Evolutionary conservation across 1,140 invertebrate species (phyloP), one percentile per base, ranked within the genome.

Genomic region (Platorchestia sp.): DNA sequence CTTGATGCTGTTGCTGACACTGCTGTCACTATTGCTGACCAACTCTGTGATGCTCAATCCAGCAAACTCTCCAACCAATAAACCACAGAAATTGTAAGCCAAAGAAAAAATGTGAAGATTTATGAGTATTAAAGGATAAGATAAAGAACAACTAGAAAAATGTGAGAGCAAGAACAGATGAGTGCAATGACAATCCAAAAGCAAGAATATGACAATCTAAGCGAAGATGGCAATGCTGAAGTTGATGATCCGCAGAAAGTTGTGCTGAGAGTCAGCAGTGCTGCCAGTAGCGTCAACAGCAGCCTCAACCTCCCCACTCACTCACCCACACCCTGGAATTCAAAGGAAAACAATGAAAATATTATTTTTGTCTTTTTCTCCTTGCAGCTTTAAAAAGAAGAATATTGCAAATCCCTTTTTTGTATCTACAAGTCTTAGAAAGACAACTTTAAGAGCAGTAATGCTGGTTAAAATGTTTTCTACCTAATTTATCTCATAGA

Each of bases 231-330:
- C 43, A 93, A 47, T 44, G 40, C 43, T 47, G 43, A 93, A 47
- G 91, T 44, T 93, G 45, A 47, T 45, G 43, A 44, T 47, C 43
- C 45, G 91, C 91, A 40, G 91, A 93, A 44, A 45, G 91, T 93
- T 45, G 43, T 44, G 45, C 45, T 41, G 43, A 44, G 43, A 45
- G 91, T 44, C 91, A 93, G 91, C 91, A 93, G 91, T 93, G 91
- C 40, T 93, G 91, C 91, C 91, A 93, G 91, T 45, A 93, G 91
- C 91, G 91, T 93, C 91, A 93, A 93, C 91, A 93, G 91, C 91
- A 93, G 91, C 91, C 45, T 93, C 91, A 93, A 93, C 91, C 45
- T 93, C 91, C 91, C 91, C 91, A 93, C 91, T 93, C 91, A 93
- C 91, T 93, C 91, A 93, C 91, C 91, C 91, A 93, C 91, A 93